Percentiles rank a stretch among this genome's conserved stretches.
Conservation (phyloP, 2,888 invertebrate genomes). For the Zele albiditarsus region DNA sequence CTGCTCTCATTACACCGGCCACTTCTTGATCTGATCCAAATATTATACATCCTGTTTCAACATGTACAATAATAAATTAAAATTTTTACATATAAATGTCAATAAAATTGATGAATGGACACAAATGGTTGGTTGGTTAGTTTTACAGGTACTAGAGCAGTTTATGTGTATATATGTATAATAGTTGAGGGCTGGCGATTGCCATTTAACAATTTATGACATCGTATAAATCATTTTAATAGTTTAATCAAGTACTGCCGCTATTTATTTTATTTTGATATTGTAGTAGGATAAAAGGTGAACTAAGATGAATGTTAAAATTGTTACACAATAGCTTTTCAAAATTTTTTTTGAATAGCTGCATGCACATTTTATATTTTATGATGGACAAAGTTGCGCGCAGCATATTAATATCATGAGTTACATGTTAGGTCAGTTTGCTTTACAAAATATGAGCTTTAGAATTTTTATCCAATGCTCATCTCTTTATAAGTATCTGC, state of each 20-base stretch:
- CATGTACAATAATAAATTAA: neutral
- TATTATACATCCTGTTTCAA: slow-evolving; percentile 87
- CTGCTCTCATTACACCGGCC: slow-evolving; percentile 95
- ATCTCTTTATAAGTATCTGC: neutral
- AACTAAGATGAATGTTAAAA: too few relatives aligned
- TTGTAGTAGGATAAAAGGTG: too few relatives aligned
- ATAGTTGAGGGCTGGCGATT: neutral
- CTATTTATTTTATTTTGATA: too few relatives aligned
- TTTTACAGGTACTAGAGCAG: too few relatives aligned
- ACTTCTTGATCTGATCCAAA: slow-evolving; percentile 98
- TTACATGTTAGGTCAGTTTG: neutral
- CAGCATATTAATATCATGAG: neutral
- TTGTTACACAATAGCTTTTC: too few relatives aligned
- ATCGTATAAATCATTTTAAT: too few relatives aligned
- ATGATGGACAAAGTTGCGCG: neutral
- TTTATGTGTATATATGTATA: neutral
- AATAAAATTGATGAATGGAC: too few relatives aligned
- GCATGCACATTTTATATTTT: neutral
- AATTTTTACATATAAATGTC: neutral
- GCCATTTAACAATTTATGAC: too few relatives aligned
- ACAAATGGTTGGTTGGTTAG: too few relatives aligned
- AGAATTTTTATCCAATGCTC: neutral
- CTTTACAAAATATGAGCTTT: neutral
- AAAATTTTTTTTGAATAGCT: too few relatives aligned
- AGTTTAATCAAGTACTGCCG: too few relatives aligned